Base-by-base conservation (phyloP, 2,113 vertebrate species). In the Semicossyphus pulcher region DNA sequence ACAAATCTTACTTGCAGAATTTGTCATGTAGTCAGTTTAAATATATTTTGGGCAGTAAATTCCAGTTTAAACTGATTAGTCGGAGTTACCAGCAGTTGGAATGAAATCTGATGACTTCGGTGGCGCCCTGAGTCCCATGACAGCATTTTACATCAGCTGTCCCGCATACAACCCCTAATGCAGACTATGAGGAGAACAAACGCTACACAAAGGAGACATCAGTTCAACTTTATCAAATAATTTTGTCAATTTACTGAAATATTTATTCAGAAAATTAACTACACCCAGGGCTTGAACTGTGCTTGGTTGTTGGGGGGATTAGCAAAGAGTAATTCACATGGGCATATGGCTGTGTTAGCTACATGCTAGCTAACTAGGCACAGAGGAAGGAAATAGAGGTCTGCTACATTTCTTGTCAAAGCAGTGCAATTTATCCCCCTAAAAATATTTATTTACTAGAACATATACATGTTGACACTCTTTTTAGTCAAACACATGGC, bases 1-100 rank as follows among this genome's bases (percentile, higher is more conserved):
- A 81, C 63, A 86, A 89, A 87, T 85, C 44, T 28, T 34, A 31
- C 70, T 74, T 12, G 45, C 65, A 61, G 63, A 78, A 80, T 86
- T 75, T 84, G 64, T 81, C 83, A 76, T 23, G 60, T 48, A 68
- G 63, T 86, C 76, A 81, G 25, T 56, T 64, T 59, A 32, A 74
- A 81, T 61, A 48, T 68, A 65, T 77, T 81, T 60, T 45, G 52
- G 20, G 57, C 62, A 48, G 20, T 78, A 80, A 58, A 80, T 85
- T 48, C 52, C 37, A 20, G 60, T 80, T 83, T 48, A 56, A 61
- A 53, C 42, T 64, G 31, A 56, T 73, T 73, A 60, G 44, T 78
- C 59, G 53, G 37, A 79, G 54, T 60, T 14, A 36, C 66, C 48
- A 32, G 3, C 42, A 25, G 44, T 69, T 23, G 7, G 14, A 61